Evolutionary conservation across 2,888 invertebrate species (phyloP), one percentile per base, ranked within the genome.

Genomic region (Pollenia labialis): DNA sequence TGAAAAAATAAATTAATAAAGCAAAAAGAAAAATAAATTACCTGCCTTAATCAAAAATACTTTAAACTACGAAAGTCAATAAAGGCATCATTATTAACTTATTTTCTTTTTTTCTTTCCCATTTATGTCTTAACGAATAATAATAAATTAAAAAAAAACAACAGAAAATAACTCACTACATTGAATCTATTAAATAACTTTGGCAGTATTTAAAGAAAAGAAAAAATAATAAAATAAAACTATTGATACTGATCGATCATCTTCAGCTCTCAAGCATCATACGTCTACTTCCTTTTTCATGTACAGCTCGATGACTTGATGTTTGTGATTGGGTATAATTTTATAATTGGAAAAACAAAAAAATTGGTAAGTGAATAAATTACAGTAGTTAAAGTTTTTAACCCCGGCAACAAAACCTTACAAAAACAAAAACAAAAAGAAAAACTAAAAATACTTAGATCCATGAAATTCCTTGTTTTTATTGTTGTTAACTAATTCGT

Each of bases 331-430:
- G 60, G 42, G 60, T 14, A 4, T 80, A 85, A 69, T 69, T 54
- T 74, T 68, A 74, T 74, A 84, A 60, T 79, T 72, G 46, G 52
- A 60, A 79, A 77, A 58, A 58, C 50, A 44, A 79, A 79, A 68
- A 68, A 50, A 12, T 42, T 80, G 74, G 68, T 68, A 80, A 80
- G 79, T 80, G 14, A 50, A 52, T 60, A 58, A 46, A 58, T 69
- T 62, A 48, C 11, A n/a, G 12, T 46, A 46, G n/a, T 12, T 46
- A 46, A 54, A 48, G 16, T 32, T 3, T 72, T 54, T 50, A 64
- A 14, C 46, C 8, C 12, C 9, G 52, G n/a, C 10, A 62, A 23
- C 11, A 44, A 50, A 60, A 11, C 11, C 2, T n/a, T 18, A 50
- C 6, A 64, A 68, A 64, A 52, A 46, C n/a, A n/a, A 48, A 16